Base-by-base conservation (phyloP, 2,797 vertebrate genomes). In the Melopsittacus undulatus region DNA sequence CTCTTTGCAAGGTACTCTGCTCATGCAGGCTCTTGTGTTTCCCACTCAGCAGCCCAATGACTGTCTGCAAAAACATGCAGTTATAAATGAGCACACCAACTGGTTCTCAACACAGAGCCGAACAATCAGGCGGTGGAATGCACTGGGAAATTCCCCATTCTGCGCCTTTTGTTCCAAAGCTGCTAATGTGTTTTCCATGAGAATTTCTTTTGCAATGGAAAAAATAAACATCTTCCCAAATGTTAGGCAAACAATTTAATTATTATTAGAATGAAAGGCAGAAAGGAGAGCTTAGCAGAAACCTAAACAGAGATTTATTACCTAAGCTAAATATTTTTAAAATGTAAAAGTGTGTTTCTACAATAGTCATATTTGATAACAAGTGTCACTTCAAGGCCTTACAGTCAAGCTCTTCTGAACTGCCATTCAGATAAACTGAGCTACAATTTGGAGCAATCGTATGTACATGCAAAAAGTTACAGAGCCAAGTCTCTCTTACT, bases 141-240 rank as follows among this genome's bases (percentile, higher is more conserved):
- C 36, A 42, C 62, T 82, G 67, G 83, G 92, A 95, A 95, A 90
- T 94, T 92, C 90, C 77, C 73, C 2, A 0, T 63, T 68, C 88
- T 56, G 59, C 1, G 23, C 68, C 92, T 93, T 96, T 95, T 95
- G 46, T 96, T 95, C 67, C 80, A 84, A 92, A 56, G 30, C 43
- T 81, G 66, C 16, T 96, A 90, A 90, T 83, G 63, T 52, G 64
- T 85, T 95, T 93, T 95, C 75, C 90, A 75, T 90, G 81, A 95
- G 89, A 96, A 77, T 90, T 82, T 92, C 70, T 95, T 89, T 52
- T 80, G 61, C 59, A 87, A 68, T 74, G n/a, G 40, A 90, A 95
- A 92, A 92, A 94, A 54, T 36, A 76, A 87, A 90, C 67, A 85
- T 67, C 46, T 77, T 52, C 45, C 46, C 72, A 77, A 94, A 93